A percentile compares a stretch with the other conserved stretches of the same genome.
These are phyloP conservation scores for Trochalopteron elliotii DNA, from an alignment of 2,113 vertebrate species.

Conservation along the genomic window DNA sequence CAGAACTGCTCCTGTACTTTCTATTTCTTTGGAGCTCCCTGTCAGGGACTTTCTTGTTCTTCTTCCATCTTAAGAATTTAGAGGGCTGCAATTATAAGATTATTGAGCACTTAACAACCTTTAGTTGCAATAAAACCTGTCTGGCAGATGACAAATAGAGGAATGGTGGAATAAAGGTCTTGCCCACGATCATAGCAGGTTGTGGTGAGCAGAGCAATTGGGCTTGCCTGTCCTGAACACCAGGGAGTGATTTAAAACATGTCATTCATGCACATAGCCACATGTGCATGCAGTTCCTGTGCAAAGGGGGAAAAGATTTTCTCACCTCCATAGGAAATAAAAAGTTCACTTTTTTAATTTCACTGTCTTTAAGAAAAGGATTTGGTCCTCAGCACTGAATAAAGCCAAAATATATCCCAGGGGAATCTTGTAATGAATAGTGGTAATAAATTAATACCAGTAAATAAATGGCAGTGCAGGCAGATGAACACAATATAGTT, in stretches of 20 bases:
- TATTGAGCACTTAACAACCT: background rate
- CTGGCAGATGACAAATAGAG: background rate
- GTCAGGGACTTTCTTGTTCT: background rate
- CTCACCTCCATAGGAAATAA: background rate
- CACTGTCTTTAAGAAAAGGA: background rate
- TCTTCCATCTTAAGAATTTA: background rate
- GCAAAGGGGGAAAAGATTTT: background rate
- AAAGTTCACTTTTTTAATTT: background rate
- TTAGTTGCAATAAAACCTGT: background rate
- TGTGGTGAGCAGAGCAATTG: background rate
- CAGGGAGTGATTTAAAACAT: background rate
- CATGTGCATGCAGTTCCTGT: rapidly evolving
- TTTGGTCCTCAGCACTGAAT: background rate
- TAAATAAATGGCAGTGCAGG: background rate
- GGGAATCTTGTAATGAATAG: background rate
- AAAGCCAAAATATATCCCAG: background rate
- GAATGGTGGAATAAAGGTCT: background rate
- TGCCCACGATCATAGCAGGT: background rate
- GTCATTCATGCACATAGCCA: rapidly evolving
- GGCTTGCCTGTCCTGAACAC: background rate
- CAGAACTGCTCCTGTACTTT: background rate
- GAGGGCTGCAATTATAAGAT: background rate
- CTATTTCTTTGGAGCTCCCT: background rate
- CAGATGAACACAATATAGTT: background rate
- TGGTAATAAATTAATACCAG: background rate